These are phyloP conservation scores for Cossypha heuglini DNA, from an alignment of 2,797 vertebrate species.

Conservation along the genomic window DNA sequence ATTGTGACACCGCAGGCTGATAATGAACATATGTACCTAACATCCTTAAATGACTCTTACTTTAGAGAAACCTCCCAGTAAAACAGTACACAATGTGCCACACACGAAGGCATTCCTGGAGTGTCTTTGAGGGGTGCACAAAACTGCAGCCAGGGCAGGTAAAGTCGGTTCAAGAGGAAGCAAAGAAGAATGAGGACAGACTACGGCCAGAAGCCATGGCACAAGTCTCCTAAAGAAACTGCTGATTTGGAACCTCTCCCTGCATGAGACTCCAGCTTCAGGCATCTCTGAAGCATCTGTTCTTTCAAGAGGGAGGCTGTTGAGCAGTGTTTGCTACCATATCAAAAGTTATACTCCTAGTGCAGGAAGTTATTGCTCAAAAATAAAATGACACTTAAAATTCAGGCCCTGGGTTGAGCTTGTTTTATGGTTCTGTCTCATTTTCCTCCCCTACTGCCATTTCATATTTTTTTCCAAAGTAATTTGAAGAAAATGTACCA, in stretches of 20 bases:
- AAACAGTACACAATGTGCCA: neutral
- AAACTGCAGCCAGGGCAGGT: neutral
- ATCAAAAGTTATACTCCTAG: neutral
- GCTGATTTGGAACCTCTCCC: neutral
- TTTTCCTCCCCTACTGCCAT: accelerated
- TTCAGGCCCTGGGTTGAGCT: neutral
- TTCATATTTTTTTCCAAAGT: accelerated
- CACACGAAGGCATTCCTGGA: neutral
- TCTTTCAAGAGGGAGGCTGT: neutral
- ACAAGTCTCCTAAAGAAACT: neutral
- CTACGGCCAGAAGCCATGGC: neutral
- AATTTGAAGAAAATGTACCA: neutral
- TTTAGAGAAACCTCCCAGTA: neutral
- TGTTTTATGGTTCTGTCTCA: neutral
- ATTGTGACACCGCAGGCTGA: neutral
- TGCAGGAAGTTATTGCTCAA: neutral
- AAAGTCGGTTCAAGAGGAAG: neutral
- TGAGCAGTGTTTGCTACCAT: neutral
- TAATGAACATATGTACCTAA: neutral
- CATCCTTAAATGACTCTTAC: neutral
- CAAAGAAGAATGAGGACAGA: neutral
- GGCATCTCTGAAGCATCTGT: constrained; percentile 21
- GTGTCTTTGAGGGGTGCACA: accelerated
- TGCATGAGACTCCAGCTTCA: neutral
- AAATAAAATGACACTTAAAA: neutral